Percentiles rank a stretch among this genome's conserved stretches.
These are phyloP conservation scores for Pelosia muscerda DNA, from an alignment of 2,888 invertebrate species.

Conservation along the genomic window DNA sequence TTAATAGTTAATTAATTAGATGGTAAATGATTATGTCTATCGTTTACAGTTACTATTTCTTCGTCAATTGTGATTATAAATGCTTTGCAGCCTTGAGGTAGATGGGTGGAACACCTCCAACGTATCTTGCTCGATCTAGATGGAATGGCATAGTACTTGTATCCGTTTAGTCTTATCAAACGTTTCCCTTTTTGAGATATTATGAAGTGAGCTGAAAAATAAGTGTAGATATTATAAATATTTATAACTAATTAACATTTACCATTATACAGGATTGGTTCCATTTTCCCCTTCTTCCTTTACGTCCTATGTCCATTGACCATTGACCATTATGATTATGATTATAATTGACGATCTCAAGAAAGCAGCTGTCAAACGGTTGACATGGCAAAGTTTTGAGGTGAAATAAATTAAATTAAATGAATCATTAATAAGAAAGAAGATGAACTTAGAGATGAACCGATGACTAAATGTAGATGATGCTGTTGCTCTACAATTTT, in stretches of 20 bases:
- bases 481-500: no score
- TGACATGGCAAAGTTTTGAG: no score
- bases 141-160: conserved; percentile 53
- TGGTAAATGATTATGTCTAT: conserved; percentile 30
- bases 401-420: no score
- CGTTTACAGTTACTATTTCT: conserved; percentile 38
- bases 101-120: conserved; percentile 70
- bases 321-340: no score
- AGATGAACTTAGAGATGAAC: no score
- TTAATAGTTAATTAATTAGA: not conserved
- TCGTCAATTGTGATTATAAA: conserved; percentile 52
- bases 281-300: no score
- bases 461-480: no score
- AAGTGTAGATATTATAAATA: not conserved
- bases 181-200: conserved; percentile 49
- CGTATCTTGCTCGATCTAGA: conserved; percentile 45
- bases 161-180: conserved; percentile 55
- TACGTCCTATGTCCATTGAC: no score
- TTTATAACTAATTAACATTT: not conserved
- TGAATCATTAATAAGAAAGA: no score
- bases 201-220: conserved; percentile 32
- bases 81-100: conserved; percentile 55
- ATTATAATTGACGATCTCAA: no score
- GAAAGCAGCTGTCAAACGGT: no score
- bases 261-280: no score